Evolutionary conservation across 2,113 vertebrate species (phyloP).

Genomic region (Cavia aperea): DNA sequence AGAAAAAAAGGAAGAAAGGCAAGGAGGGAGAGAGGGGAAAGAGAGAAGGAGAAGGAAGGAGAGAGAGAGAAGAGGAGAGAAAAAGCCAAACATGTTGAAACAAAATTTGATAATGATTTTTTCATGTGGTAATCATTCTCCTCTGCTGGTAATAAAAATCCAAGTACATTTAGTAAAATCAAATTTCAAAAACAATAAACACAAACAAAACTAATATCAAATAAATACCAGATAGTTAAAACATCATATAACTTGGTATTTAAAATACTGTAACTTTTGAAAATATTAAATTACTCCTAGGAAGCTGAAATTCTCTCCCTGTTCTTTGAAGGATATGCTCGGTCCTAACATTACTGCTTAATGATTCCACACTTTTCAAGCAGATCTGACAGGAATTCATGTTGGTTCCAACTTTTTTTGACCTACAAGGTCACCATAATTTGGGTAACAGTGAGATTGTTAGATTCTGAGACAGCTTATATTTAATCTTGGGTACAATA

Average conservation of each 20-base stretch:
- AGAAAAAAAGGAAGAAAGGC: not conserved
- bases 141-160: not conserved
- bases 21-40: not conserved
- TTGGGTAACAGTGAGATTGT: not conserved
- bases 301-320: not conserved
- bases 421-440: not conserved
- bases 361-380: not conserved
- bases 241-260: not conserved
- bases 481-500: constrained; percentile 45
- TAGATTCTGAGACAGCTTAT: constrained; percentile 30
- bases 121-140: not conserved
- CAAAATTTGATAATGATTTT: not conserved
- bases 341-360: not conserved
- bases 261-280: not conserved
- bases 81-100: not conserved
- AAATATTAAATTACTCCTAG: not conserved
- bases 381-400: not conserved
- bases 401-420: not conserved
- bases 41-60: not conserved
- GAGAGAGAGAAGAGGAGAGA: not conserved
- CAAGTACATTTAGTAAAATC: not conserved
- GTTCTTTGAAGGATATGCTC: not conserved
- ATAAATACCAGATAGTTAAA: not conserved
- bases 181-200: not conserved
- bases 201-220: not conserved